These are phyloP conservation scores for Narcine bancroftii DNA, from an alignment of 2,113 vertebrate genomes.

Conservation along the genomic window DNA sequence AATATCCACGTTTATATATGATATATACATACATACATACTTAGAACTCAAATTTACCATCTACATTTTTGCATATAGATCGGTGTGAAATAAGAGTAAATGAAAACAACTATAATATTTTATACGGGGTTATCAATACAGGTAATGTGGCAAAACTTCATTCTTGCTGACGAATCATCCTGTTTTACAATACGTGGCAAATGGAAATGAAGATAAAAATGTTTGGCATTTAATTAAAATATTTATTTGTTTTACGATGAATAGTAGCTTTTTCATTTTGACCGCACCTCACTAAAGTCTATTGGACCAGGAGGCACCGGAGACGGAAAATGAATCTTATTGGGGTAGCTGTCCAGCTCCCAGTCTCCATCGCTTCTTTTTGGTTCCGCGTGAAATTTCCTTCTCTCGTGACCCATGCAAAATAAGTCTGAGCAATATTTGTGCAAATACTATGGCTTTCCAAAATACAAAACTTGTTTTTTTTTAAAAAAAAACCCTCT, in stretches of 20 bases:
- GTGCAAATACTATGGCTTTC: too few species aligned
- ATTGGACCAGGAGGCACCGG: background rate
- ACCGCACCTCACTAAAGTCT: background rate
- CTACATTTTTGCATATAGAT: background rate
- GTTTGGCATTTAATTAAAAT: conserved; percentile 44
- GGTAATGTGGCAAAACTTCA: background rate
- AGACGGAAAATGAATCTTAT: background rate
- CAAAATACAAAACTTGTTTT: background rate
- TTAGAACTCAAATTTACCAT: background rate
- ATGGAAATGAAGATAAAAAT: background rate
- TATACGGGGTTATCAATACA: background rate
- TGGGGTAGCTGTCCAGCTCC: background rate
- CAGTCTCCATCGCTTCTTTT: background rate
- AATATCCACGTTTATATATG: background rate
- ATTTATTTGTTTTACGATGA: conserved; percentile 30
- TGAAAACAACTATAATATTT: background rate
- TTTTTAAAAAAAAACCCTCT: too few species aligned
- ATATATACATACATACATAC: background rate
- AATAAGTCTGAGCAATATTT: background rate
- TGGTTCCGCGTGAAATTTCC: background rate
- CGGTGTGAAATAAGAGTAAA: background rate
- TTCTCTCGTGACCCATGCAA: background rate
- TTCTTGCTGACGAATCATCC: background rate
- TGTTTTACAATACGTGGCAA: background rate
- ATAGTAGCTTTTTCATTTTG: background rate